Base-by-base conservation (phyloP, 1,140 invertebrate genomes). In the Pinna nobilis region DNA sequence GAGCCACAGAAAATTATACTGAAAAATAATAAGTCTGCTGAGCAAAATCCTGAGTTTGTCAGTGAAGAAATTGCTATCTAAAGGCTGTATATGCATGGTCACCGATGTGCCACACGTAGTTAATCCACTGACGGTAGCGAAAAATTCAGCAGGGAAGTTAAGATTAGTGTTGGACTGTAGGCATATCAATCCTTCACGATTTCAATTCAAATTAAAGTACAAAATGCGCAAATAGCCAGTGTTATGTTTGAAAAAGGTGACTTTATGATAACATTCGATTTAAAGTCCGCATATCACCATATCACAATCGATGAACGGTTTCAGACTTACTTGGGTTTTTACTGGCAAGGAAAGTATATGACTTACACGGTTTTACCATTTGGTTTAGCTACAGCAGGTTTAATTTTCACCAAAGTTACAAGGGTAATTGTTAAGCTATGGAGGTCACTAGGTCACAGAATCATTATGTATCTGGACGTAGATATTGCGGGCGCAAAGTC, bases 361-460 rank as follows among this genome's bases (percentile, higher is more conserved):
- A 64, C 51, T 70, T 70, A 64, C 61, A 11, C 53, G 20, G 74
- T 70, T 2, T 53, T 76, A 30, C 74, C 74, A 28, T 76, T 76
- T 70, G 74, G 61, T 2, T 32, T 70, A 20, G 37, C 37, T 39
- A 60, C 33, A 20, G 67, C 68, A 39, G 44, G 51, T 66, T 70
- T 50, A 32, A 28, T 76, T 13, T 76, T 76, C 55, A 55, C 65
- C n/a, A 68, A 60, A 37, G 33, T 49, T 44, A 30, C 39, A 28
- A 55, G 65, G 55, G 20, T 32, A 35, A 18, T 50, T 6, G 30
- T 53, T 3, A 47, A 60, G 50, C 30, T 33, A 1, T 39, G 30
- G 53, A 59, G 55, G 32, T 70, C 67, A 5, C 0, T 44, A 18
- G 67, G 67, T 20, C 53, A 70, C 1, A 70, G 49, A 32, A 30